These are phyloP conservation scores for Sipunculus nudus DNA, from an alignment of 2,888 invertebrate genomes.

Conservation along the genomic window DNA sequence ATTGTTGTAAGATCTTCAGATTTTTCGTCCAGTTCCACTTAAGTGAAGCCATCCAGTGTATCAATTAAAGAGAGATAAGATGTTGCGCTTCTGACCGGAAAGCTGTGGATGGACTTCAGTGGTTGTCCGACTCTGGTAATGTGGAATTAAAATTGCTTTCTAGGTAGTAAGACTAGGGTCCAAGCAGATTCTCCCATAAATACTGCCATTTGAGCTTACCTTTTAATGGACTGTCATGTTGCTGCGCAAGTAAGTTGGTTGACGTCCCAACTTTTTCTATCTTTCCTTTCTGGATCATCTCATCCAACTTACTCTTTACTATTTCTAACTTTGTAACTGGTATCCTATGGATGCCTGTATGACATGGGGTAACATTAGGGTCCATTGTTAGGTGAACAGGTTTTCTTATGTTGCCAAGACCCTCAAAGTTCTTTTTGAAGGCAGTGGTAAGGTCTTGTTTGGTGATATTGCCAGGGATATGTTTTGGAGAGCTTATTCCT, in stretches of 20 bases:
- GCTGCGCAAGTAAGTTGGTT: slow-evolving; percentile 5
- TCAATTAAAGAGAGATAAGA: slow-evolving; percentile 8
- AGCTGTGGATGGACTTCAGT: too few relatives aligned
- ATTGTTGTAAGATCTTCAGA: slow-evolving; percentile 9
- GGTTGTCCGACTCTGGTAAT: slow-evolving; percentile 11
- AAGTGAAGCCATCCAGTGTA: slow-evolving; percentile 8
- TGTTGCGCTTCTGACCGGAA: slow-evolving; percentile 2
- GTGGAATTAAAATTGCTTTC: slow-evolving; percentile 7
- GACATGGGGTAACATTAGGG: neutral
- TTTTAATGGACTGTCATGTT: slow-evolving; percentile 1
- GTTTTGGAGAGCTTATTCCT: too few relatives aligned
- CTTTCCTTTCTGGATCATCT: neutral
- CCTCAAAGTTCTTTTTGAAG: neutral
- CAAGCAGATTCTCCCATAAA: slow-evolving; percentile 9
- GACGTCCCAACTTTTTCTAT: neutral
- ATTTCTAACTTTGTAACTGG: neutral
- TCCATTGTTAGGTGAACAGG: slow-evolving; percentile 2
- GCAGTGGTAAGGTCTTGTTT: too few relatives aligned
- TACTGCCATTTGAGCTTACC: slow-evolving; percentile 4
- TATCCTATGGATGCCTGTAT: slow-evolving; percentile 5
- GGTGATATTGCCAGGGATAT: too few relatives aligned
- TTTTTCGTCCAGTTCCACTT: neutral
- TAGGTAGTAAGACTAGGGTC: slow-evolving; percentile 20
- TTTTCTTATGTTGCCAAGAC: slow-evolving; percentile 4
- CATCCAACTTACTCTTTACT: neutral